Conservation (phyloP, 2,113 vertebrate genomes). For the Hyperopisus bebe region DNA sequence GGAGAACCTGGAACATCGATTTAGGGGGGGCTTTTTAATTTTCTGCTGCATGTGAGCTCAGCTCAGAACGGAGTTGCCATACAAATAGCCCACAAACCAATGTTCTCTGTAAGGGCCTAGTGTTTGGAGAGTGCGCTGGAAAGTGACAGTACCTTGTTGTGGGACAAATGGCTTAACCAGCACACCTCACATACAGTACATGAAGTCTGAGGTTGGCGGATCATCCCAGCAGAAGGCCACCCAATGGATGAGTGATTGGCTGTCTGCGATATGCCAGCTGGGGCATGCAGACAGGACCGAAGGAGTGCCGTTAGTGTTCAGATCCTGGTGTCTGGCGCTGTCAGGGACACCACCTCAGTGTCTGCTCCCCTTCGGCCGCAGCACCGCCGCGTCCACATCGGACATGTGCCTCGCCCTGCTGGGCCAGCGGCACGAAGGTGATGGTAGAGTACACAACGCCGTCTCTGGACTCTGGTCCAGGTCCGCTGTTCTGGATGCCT, state of each 20-base stretch:
- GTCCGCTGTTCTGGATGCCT: not conserved
- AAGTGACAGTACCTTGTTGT: not conserved
- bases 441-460: constrained; percentile 61
- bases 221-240: not conserved
- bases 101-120: not conserved
- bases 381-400: not conserved
- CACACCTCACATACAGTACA: not conserved
- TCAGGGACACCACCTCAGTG: not conserved
- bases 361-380: not conserved
- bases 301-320: not conserved
- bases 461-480: not conserved
- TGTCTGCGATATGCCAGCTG: not conserved
- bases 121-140: not conserved
- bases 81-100: not conserved
- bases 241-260: not conserved
- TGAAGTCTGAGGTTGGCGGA: not conserved
- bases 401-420: not conserved
- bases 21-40: not conserved
- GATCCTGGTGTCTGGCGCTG: not conserved
- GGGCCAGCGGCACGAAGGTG: constrained; percentile 40
- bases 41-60: not conserved
- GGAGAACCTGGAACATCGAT: not conserved
- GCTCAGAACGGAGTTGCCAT: not conserved
- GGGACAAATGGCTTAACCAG: not conserved
- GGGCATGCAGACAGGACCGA: not conserved